Evolutionary conservation across 2,888 invertebrate species (phyloP).

Genomic region (Troides oblongomaculatus): DNA sequence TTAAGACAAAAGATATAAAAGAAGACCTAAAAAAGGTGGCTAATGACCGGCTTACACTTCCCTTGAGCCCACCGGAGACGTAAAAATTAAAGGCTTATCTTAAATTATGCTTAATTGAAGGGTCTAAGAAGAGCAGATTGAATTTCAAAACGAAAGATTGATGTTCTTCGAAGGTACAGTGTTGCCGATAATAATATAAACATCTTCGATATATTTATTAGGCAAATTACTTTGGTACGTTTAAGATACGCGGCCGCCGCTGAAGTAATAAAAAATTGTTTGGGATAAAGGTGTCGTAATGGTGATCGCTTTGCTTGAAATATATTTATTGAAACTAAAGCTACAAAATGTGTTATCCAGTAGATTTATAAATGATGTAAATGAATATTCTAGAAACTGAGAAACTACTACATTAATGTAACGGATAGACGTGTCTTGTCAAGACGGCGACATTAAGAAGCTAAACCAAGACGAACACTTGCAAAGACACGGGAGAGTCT

Average conservation of each 20-base stretch:
- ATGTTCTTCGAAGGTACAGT: constrained; percentile 58
- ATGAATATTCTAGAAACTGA: neutral
- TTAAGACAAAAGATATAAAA: constrained; percentile 71
- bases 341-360: neutral
- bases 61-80: constrained; percentile 71
- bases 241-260: constrained; percentile 24
- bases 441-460: too few species aligned
- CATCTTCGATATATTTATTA: constrained; percentile 53
- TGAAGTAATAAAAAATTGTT: constrained; percentile 25
- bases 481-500: too few species aligned
- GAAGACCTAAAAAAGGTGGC: constrained; percentile 58
- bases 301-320: neutral
- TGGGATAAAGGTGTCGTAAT: neutral
- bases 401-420: neutral
- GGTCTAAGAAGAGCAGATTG: constrained; percentile 71
- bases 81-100: constrained; percentile 77
- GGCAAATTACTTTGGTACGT: constrained; percentile 46
- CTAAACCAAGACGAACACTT: too few species aligned
- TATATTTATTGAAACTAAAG: neutral
- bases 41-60: constrained; percentile 74
- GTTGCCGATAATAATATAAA: constrained; percentile 52
- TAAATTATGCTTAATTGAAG: constrained; percentile 77
- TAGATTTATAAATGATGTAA: neutral
- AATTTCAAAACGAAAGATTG: constrained; percentile 73
- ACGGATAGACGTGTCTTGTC: neutral